A percentile compares a stretch with the other conserved stretches of the same genome.
Conservation (phyloP, 2,797 vertebrate species). For the Fistularia tabacaria region DNA sequence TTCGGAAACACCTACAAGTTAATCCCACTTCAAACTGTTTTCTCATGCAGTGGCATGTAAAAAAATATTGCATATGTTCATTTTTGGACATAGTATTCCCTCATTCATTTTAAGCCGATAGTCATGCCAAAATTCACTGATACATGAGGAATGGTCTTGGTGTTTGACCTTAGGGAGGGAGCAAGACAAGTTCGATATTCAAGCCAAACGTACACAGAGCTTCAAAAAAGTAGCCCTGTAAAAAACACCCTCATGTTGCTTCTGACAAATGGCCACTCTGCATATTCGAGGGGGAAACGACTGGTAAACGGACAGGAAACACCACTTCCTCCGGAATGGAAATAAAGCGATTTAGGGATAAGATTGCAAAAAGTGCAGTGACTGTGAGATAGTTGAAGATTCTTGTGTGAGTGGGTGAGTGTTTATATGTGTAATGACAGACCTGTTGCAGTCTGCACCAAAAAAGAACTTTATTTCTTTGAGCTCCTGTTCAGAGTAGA, state of each 20-base stretch:
- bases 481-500: constrained; percentile 55
- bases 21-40: too few relatives aligned
- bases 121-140: too few relatives aligned
- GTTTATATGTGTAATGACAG: constrained; percentile 41
- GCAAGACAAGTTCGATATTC: too few relatives aligned
- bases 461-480: constrained; percentile 60
- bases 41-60: too few relatives aligned
- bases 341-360: constrained; percentile 15
- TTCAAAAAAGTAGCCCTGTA: neutral
- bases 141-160: too few relatives aligned
- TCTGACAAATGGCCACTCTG: constrained; percentile 8
- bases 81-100: too few relatives aligned
- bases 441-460: constrained; percentile 54
- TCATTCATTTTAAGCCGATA: too few relatives aligned
- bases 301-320: constrained; percentile 35
- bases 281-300: constrained; percentile 27
- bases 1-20: too few relatives aligned
- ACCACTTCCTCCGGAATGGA: constrained; percentile 18
- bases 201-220: neutral
- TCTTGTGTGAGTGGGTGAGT: neutral
- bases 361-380: constrained; percentile 10
- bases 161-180: too few relatives aligned
- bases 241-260: neutral
- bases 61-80: too few relatives aligned
- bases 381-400: neutral